Evolutionary conservation across 2,888 invertebrate genomes (phyloP).

Genomic region (Nysson spinosus): DNA sequence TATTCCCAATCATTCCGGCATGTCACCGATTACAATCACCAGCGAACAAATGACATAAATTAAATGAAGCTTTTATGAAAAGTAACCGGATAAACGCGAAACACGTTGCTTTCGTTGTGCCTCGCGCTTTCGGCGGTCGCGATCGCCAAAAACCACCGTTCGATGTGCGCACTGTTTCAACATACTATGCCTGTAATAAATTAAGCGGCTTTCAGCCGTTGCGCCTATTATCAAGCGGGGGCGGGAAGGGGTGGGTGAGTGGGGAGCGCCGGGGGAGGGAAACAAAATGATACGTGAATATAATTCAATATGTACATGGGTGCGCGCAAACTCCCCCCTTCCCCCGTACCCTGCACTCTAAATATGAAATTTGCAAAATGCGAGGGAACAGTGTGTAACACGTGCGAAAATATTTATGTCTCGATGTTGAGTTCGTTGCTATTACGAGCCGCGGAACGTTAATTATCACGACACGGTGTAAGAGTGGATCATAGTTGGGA

Average conservation of each 20-base stretch:
- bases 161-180: constrained; percentile 28
- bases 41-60: too few relatives aligned
- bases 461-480: not conserved
- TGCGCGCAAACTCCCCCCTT: constrained; percentile 7
- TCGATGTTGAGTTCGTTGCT: constrained; percentile 8
- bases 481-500: constrained; percentile 4
- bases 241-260: not conserved
- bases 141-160: constrained; percentile 43
- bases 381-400: constrained; percentile 2
- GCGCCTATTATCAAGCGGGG: constrained; percentile 36
- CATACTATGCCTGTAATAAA: constrained; percentile 34
- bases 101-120: constrained; percentile 38
- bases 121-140: constrained; percentile 18
- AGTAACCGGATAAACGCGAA: constrained; percentile 30
- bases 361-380: constrained; percentile 16
- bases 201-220: constrained; percentile 45
- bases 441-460: too few relatives aligned
- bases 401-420: constrained; percentile 14
- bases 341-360: constrained; percentile 1
- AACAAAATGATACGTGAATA: constrained; percentile 40
- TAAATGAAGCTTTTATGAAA: constrained; percentile 36
- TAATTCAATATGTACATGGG: constrained; percentile 32
- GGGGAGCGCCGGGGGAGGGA: constrained; percentile 9
- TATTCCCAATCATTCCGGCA: too few relatives aligned
- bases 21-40: too few relatives aligned